Percentiles rank a stretch among this genome's conserved stretches.
These are phyloP conservation scores for Mesorhabditis sp. DNA, from an alignment of 2,888 invertebrate genomes.

Conservation along the genomic window DNA sequence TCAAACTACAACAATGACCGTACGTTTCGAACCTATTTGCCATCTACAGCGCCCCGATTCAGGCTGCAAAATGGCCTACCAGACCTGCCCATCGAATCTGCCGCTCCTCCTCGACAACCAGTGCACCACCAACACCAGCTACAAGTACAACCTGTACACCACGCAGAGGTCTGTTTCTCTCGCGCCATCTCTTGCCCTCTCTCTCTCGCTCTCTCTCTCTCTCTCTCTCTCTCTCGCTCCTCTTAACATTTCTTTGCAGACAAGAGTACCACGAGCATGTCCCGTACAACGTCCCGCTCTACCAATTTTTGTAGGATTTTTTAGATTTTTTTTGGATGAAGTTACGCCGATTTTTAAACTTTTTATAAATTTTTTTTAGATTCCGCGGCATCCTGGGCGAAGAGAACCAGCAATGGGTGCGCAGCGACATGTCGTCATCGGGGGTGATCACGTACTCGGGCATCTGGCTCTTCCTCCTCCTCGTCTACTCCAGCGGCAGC, in stretches of 20 bases:
- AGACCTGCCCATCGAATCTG: background rate
- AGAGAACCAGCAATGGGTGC: background rate
- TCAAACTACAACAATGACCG: background rate
- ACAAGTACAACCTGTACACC: background rate
- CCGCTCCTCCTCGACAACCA: background rate
- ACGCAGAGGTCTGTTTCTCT: background rate
- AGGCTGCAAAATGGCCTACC: background rate
- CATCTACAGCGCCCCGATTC: background rate
- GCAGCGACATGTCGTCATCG: background rate
- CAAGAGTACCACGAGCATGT: background rate
- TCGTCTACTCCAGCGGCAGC: background rate
- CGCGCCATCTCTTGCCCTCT: no score
- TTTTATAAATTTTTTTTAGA: background rate
- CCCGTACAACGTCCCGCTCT: background rate
- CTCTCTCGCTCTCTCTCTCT: no score
- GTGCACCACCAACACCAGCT: slow-evolving; percentile 1
- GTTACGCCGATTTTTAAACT: background rate
- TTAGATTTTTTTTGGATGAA: background rate
- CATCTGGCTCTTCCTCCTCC: background rate
- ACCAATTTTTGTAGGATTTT: background rate
- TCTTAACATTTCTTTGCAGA: no score
- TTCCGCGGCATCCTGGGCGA: background rate
- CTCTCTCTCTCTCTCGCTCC: no score
- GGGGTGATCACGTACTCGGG: background rate
- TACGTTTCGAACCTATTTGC: background rate